A percentile compares a stretch with the other conserved stretches of the same genome.
Evolutionary conservation across 2,888 invertebrate genomes (phyloP).

Genomic region (Serrognathus titanus): DNA sequence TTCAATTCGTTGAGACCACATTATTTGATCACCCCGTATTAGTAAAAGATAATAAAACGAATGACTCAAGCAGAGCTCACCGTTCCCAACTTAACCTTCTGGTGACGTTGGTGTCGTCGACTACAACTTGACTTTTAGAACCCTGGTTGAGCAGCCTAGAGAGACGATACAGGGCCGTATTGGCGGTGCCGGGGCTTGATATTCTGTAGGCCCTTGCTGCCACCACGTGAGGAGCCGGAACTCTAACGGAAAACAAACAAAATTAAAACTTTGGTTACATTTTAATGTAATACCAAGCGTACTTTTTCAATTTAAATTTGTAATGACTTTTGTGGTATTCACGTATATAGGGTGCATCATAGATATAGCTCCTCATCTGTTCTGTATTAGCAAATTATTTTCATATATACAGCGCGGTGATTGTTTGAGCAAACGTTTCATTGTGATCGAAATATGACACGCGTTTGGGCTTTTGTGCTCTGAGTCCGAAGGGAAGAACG

Average conservation of each 20-base stretch:
- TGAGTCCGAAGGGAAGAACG: neutral
- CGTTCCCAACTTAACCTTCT: conserved; percentile 64
- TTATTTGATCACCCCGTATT: too few relatives aligned
- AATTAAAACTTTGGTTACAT: too few relatives aligned
- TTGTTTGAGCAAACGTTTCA: too few relatives aligned
- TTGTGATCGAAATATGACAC: too few relatives aligned
- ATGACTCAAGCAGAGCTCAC: conserved; percentile 41
- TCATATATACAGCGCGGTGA: too few relatives aligned
- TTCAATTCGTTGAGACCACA: too few relatives aligned
- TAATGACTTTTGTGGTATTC: too few relatives aligned
- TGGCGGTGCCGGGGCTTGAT: conserved; percentile 44
- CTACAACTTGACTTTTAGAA: conserved; percentile 49
- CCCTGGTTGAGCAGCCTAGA: conserved; percentile 57
- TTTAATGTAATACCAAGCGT: too few relatives aligned
- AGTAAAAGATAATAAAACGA: neutral
- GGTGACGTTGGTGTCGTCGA: conserved; percentile 50
- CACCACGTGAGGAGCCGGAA: conserved; percentile 57
- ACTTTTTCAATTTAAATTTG: too few relatives aligned
- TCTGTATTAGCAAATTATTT: too few relatives aligned
- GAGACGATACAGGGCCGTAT: conserved; percentile 53
- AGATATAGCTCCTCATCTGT: too few relatives aligned
- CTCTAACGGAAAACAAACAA: conserved; percentile 38
- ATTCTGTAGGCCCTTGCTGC: conserved; percentile 56
- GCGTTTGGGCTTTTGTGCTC: neutral
- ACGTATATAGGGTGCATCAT: too few relatives aligned